Evolutionary conservation across 2,888 invertebrate species (phyloP).

Genomic region (Athrips mouffetella): DNA sequence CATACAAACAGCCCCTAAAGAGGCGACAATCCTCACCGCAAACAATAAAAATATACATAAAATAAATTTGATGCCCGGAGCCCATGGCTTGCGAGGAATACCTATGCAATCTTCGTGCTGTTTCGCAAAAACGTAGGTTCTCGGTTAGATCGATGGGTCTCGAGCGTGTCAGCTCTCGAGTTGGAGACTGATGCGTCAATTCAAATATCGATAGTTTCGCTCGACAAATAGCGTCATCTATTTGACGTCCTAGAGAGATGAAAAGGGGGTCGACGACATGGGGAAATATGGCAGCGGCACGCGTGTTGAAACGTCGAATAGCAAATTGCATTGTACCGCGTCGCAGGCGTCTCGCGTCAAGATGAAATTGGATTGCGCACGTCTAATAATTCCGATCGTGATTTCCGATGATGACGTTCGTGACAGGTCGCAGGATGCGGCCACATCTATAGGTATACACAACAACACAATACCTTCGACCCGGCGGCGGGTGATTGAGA

Average conservation of each 20-base stretch:
- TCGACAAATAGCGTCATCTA: constrained; percentile 45
- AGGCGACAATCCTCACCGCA: constrained; percentile 71
- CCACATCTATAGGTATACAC: too few relatives aligned
- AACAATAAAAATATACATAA: constrained; percentile 75
- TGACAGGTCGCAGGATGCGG: constrained; percentile 37
- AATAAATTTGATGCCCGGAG: constrained; percentile 64
- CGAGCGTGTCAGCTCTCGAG: neutral
- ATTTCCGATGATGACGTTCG: constrained; percentile 61
- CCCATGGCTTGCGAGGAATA: constrained; percentile 4
- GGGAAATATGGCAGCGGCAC: constrained; percentile 36
- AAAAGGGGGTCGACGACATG: constrained; percentile 40
- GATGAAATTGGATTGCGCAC: constrained; percentile 67
- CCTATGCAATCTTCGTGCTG: constrained; percentile 9
- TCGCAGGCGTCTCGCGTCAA: constrained; percentile 47
- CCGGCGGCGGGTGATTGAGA: constrained; percentile 6
- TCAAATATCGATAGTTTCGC: constrained; percentile 46
- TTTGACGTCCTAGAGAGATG: constrained; percentile 42
- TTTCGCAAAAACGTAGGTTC: constrained; percentile 27
- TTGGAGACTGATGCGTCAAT: constrained; percentile 29
- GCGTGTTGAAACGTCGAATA: constrained; percentile 56
- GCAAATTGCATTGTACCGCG: constrained; percentile 63
- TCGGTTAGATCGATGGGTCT: neutral
- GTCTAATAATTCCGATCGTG: constrained; percentile 62
- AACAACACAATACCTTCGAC: constrained; percentile 3
- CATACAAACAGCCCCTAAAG: constrained; percentile 74